Evolutionary conservation across 2,888 invertebrate species (phyloP).

Genomic region (Platerodrilus igneus): DNA sequence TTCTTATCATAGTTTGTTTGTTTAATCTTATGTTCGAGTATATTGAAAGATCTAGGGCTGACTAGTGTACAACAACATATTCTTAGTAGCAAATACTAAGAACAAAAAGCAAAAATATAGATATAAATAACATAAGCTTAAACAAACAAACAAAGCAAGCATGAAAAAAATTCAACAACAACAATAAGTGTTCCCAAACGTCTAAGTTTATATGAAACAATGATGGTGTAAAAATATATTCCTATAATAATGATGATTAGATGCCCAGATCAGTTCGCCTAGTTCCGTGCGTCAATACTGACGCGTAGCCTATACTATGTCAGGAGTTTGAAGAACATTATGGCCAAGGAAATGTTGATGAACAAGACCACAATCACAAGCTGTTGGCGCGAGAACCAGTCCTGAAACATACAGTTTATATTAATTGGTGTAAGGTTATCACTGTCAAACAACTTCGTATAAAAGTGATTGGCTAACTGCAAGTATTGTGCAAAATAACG

Average conservation of each 20-base stretch:
- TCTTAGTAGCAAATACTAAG: not conserved
- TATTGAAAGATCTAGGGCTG: no score
- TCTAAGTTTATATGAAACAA: constrained; percentile 31
- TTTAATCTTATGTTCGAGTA: no score
- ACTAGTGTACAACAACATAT: not conserved
- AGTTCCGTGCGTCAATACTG: constrained; percentile 32
- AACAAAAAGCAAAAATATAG: constrained; percentile 4
- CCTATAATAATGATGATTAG: constrained; percentile 28
- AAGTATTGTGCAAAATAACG: no score
- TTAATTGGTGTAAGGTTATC: no score
- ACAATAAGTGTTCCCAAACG: constrained; percentile 41
- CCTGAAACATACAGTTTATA: constrained; percentile 69
- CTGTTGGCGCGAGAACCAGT: constrained; percentile 95
- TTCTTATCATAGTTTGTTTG: no score
- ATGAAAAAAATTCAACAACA: constrained; percentile 47
- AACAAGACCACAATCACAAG: constrained; percentile 89
- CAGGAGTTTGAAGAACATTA: constrained; percentile 92
- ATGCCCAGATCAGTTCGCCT: constrained; percentile 27
- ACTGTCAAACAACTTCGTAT: no score
- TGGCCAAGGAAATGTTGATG: constrained; percentile 89
- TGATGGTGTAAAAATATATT: constrained; percentile 35
- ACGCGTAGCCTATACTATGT: constrained; percentile 74
- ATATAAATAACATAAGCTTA: constrained; percentile 34
- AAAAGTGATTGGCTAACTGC: no score
- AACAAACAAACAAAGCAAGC: constrained; percentile 41